These are phyloP conservation scores for Hirtodrosophila trivittata DNA, from an alignment of 2,888 invertebrate genomes.

Conservation along the genomic window DNA sequence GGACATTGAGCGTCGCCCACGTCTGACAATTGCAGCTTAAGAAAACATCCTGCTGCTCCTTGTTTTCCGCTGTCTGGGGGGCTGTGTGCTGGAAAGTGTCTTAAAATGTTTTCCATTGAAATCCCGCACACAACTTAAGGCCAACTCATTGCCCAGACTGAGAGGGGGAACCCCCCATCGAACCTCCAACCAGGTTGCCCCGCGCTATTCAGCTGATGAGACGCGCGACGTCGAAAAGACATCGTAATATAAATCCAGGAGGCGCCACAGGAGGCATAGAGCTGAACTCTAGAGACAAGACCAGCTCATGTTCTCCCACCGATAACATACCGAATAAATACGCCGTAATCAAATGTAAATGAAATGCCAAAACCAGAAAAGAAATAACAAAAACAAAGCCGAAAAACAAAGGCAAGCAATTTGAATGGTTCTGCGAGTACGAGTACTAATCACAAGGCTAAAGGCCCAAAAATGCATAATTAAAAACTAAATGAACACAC, in stretches of 20 bases:
- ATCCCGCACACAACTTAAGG: slow-evolving; percentile 31
- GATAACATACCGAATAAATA: slow-evolving; percentile 16
- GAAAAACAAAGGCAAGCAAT: slow-evolving; percentile 24
- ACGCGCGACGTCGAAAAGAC: slow-evolving; percentile 57
- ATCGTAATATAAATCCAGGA: slow-evolving; percentile 48
- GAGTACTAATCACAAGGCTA: slow-evolving; percentile 29
- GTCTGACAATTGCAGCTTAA: slow-evolving; percentile 44
- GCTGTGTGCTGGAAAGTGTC: slow-evolving; percentile 36
- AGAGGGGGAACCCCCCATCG: too few relatives aligned
- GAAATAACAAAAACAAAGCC: slow-evolving; percentile 1
- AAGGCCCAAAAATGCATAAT: slow-evolving; percentile 31
- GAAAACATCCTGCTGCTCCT: slow-evolving; percentile 18
- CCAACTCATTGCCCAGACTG: slow-evolving; percentile 20
- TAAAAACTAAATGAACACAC: slow-evolving; percentile 32
- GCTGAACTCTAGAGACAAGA: neutral
- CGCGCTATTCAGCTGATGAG: slow-evolving; percentile 28
- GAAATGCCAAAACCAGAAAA: slow-evolving; percentile 51
- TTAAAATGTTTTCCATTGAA: slow-evolving; percentile 57
- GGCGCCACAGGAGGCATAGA: neutral
- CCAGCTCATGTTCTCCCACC: neutral
- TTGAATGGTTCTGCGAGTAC: slow-evolving; percentile 14
- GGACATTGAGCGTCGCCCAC: slow-evolving; percentile 21
- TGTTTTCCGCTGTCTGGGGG: slow-evolving; percentile 13
- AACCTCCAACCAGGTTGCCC: too few relatives aligned
- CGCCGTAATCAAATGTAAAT: slow-evolving; percentile 71